Base-by-base conservation (phyloP, 2,888 invertebrate genomes). In the Serrognathus titanus region DNA sequence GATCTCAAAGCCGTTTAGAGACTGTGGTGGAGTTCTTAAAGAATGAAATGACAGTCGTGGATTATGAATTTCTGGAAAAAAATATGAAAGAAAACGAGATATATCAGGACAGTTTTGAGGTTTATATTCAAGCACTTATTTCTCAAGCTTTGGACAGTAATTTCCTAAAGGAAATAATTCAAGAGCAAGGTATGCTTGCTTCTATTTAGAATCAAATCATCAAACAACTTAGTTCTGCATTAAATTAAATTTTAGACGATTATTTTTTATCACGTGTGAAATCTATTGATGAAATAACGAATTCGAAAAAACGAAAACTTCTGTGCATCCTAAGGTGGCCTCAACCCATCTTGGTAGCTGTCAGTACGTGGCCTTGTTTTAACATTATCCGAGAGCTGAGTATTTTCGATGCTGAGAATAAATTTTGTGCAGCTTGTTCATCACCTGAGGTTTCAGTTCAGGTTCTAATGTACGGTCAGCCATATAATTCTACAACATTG, bases 91-190 rank as follows among this genome's bases (percentile, higher is more conserved):
- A 89, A 63, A 86, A 87, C 53, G 84, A 88, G 67, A 84, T 85
- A 68, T 90, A 90, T 78, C 89, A 91, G 71, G 92, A 92, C 71
- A 90, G 90, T 74, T 94, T 94, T 74, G 93, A 93, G 81, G 92
- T 94, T 41, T 94, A 92, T 71, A 89, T 94, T 74, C 94, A 94
- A 75, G 92, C 93, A 2, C 82, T 94, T 70, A 92, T 94, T 71
- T 94, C 94, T 2, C 94, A 94, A 75, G 92, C 92, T 4, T 79
- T 94, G 62, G 94, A 94, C 78, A 89, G 91, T 3, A 93, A 92
- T 79, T 94, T 94, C 73, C 82, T 94, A 12, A 88, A 87, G 50
- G 94, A 94, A 81, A 94, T 94, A 72, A 90, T 91, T 68, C 89
- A 90, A 72, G 94, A 94, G 72, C 89, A 92, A 84, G 94, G 94